These are phyloP conservation scores for Ganaspis brasiliensis DNA, from an alignment of 2,888 invertebrate species.

Conservation along the genomic window DNA sequence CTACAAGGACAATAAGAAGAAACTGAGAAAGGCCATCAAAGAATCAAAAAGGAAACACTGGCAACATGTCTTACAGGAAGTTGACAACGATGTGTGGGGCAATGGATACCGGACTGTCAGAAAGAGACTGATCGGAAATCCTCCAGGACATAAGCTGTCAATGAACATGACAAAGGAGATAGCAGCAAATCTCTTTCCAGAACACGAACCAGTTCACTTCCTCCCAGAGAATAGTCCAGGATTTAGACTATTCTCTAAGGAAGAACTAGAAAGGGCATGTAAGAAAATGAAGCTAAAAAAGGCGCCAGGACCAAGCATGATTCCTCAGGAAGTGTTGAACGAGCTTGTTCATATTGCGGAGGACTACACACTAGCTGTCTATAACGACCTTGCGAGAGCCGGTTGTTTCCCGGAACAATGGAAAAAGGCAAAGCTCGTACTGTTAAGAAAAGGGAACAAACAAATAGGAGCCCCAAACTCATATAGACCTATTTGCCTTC, in stretches of 20 bases:
- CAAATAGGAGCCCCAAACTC: slow-evolving; percentile 35
- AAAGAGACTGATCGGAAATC: background rate
- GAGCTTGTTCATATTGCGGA: background rate
- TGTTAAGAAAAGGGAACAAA: slow-evolving; percentile 48
- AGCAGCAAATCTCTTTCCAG: slow-evolving; percentile 2
- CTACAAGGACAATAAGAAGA: background rate
- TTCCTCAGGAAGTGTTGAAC: slow-evolving; percentile 29
- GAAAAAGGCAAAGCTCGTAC: slow-evolving; percentile 49
- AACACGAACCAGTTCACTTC: background rate
- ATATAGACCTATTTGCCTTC: slow-evolving; percentile 54
- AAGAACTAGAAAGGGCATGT: no score
- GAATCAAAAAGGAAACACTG: background rate
- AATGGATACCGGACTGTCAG: background rate
- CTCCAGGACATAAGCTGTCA: background rate
- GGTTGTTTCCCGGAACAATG: slow-evolving; percentile 45
- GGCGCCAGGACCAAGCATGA: slow-evolving; percentile 37
- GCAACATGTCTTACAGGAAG: background rate
- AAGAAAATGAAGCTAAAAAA: slow-evolving; percentile 5
- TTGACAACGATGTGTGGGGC: background rate
- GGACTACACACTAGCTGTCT: slow-evolving; percentile 14
- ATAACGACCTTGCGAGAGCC: slow-evolving; percentile 43
- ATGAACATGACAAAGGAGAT: slow-evolving; percentile 1
- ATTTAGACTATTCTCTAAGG: background rate
- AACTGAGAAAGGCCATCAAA: background rate
- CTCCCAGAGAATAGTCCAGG: background rate